Conservation (phyloP, 1,140 invertebrate genomes). For the Formica selysi region DNA sequence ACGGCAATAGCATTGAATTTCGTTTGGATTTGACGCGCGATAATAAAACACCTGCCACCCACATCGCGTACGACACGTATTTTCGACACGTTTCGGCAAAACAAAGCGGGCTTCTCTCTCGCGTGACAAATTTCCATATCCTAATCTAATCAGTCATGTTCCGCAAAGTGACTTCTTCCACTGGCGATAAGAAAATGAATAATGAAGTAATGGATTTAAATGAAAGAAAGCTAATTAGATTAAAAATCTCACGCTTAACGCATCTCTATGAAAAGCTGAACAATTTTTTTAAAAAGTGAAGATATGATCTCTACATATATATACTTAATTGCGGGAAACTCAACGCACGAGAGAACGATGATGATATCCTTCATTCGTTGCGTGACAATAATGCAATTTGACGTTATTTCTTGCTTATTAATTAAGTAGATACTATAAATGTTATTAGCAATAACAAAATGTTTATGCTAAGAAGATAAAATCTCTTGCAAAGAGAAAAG, state of each 20-base stretch:
- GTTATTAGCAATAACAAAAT: background rate
- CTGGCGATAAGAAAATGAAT: background rate
- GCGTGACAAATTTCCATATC: slow-evolving; percentile 21
- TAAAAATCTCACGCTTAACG: background rate
- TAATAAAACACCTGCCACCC: slow-evolving; percentile 35
- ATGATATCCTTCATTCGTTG: background rate
- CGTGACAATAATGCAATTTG: background rate
- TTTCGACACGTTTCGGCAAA: background rate
- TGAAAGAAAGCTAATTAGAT: too few relatives aligned
- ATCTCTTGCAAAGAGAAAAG: background rate
- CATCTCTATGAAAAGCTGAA: background rate
- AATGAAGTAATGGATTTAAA: background rate
- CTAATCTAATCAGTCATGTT: slow-evolving; percentile 11
- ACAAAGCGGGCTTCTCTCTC: background rate
- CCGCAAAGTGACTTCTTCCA: background rate
- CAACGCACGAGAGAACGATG: background rate
- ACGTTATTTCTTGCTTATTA: background rate
- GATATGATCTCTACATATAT: background rate
- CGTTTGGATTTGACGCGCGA: background rate
- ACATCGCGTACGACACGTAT: background rate
- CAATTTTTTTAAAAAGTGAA: background rate
- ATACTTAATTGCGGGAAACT: background rate
- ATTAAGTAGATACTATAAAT: too few relatives aligned
- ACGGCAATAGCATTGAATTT: slow-evolving; percentile 62
- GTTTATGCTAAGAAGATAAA: background rate